Percentiles rank a stretch among this genome's conserved stretches.
Evolutionary conservation across 2,888 invertebrate species (phyloP).

Genomic region (Hypomecis punctinalis): DNA sequence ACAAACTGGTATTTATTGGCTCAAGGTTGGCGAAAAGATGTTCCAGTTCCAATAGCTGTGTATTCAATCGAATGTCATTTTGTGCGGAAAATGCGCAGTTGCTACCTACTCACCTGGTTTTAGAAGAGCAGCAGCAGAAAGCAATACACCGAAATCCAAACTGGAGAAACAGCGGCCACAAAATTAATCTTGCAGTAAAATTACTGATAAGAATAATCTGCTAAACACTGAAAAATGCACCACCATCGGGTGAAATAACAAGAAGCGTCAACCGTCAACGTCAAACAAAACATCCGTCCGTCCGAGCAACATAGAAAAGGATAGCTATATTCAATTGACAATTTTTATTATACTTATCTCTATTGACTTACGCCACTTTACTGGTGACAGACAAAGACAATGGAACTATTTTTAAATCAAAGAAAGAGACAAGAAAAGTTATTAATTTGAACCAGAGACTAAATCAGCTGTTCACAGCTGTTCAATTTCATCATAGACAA

Average conservation of each 20-base stretch:
- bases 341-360: constrained; percentile 17
- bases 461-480: constrained; percentile 67
- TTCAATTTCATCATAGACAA: constrained; percentile 9
- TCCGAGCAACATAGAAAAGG: constrained; percentile 48
- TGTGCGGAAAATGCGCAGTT: constrained; percentile 70
- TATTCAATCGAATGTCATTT: constrained; percentile 65
- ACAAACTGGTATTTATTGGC: constrained; percentile 60
- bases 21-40: constrained; percentile 80
- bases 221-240: constrained; percentile 68
- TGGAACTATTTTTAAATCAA: constrained; percentile 5
- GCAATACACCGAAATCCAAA: constrained; percentile 61
- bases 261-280: constrained; percentile 56
- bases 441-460: constrained; percentile 50
- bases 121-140: constrained; percentile 41
- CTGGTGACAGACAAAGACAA: constrained; percentile 24
- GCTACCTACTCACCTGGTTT: constrained; percentile 67
- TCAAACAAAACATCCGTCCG: constrained; percentile 51
- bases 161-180: constrained; percentile 52
- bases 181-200: constrained; percentile 60
- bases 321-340: constrained; percentile 30
- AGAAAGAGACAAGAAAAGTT: constrained; percentile 50
- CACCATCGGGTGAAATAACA: constrained; percentile 68
- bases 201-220: constrained; percentile 63
- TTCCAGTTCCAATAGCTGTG: constrained; percentile 46
- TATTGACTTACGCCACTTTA: background rate